Conservation (phyloP, 2,797 vertebrate species). For the Argyrosomus regius region DNA sequence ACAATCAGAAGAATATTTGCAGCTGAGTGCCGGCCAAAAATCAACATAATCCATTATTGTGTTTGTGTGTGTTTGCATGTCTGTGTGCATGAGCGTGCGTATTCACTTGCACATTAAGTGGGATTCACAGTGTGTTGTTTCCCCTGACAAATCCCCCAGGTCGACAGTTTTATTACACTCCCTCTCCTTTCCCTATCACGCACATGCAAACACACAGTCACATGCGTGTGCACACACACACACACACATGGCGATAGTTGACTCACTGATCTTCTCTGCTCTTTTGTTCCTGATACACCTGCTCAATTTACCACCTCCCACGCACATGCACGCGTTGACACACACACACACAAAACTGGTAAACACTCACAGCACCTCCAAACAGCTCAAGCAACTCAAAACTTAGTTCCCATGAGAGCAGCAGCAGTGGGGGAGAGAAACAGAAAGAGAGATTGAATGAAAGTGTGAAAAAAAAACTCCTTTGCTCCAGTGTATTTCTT, state of each 20-base stretch:
- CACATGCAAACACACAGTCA: slow-evolving; percentile 11
- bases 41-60: slow-evolving; percentile 64
- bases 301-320: slow-evolving; percentile 77
- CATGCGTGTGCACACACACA: neutral
- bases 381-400: slow-evolving; percentile 70
- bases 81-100: slow-evolving; percentile 15
- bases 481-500: slow-evolving; percentile 31
- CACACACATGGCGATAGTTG: slow-evolving; percentile 50
- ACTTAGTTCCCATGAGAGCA: slow-evolving; percentile 66
- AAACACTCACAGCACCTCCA: slow-evolving; percentile 62
- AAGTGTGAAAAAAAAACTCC: slow-evolving; percentile 52
- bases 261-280: slow-evolving; percentile 74
- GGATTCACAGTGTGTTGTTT: slow-evolving; percentile 58
- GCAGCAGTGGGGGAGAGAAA: slow-evolving; percentile 37
- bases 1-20: slow-evolving; percentile 63
- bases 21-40: slow-evolving; percentile 59
- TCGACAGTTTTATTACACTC: slow-evolving; percentile 60
- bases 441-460: slow-evolving; percentile 58
- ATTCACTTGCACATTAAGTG: slow-evolving; percentile 50
- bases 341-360: slow-evolving; percentile 18
- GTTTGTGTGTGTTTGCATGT: slow-evolving; percentile 41
- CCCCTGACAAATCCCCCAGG: slow-evolving; percentile 66
- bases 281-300: slow-evolving; percentile 79
- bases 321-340: slow-evolving; percentile 42
- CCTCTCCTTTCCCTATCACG: slow-evolving; percentile 21